Conservation (phyloP, 2,797 vertebrate species). For the Sitta carolinensis region DNA sequence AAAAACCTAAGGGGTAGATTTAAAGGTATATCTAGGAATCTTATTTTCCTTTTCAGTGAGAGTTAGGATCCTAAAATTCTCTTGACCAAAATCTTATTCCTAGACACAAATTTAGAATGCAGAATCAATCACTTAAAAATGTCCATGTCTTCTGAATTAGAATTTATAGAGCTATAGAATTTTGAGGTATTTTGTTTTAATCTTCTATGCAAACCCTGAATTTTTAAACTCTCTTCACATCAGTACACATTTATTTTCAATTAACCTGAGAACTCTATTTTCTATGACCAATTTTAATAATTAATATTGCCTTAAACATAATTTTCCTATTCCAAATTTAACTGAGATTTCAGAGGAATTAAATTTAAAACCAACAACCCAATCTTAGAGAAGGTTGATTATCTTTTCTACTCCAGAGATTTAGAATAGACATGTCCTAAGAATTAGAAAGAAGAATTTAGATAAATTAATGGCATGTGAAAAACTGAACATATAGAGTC, state of each 20-base stretch:
- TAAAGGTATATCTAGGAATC: neutral
- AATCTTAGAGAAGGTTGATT: neutral
- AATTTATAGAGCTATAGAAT: neutral
- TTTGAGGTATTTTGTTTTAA: neutral
- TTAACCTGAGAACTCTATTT: constrained; percentile 33
- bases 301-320: constrained; percentile 42
- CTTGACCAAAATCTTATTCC: neutral
- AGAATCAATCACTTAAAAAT: neutral
- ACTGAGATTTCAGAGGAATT: neutral
- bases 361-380: neutral
- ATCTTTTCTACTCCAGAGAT: neutral
- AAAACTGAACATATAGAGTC: neutral
- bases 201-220: neutral
- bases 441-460: neutral
- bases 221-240: neutral
- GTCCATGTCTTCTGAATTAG: neutral
- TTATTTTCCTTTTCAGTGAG: neutral
- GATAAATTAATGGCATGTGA: neutral
- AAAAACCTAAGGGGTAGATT: neutral
- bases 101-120: neutral
- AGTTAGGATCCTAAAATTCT: neutral
- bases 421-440: neutral
- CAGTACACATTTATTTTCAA: constrained; percentile 34
- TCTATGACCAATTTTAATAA: constrained; percentile 10
- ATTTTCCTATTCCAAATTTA: constrained; percentile 4